These are phyloP conservation scores for Tetranychus truncatus DNA, from an alignment of 2,888 invertebrate species.

Conservation along the genomic window DNA sequence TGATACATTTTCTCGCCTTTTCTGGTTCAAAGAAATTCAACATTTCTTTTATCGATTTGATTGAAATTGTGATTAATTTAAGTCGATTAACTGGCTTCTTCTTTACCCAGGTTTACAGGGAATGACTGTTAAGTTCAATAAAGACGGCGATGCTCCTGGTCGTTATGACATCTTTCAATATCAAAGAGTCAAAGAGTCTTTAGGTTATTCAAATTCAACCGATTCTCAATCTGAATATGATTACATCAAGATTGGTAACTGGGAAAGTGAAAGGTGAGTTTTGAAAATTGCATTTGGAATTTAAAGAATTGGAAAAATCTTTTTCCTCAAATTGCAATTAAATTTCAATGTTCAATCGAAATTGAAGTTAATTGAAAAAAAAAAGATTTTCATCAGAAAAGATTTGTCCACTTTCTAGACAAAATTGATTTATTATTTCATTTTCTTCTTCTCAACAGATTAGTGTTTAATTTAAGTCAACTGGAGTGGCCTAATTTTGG, in stretches of 20 bases:
- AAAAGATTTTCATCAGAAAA: too few species aligned
- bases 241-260: conserved; percentile 42
- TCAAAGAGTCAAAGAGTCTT: conserved; percentile 33
- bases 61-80: not conserved
- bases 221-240: conserved; percentile 35
- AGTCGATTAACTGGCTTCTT: conserved; percentile 9
- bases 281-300: not conserved
- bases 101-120: conserved; percentile 36
- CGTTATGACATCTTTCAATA: conserved; percentile 52
- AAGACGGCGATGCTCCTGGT: conserved; percentile 48
- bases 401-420: not conserved
- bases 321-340: not conserved
- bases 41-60: not conserved
- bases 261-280: conserved; percentile 34
- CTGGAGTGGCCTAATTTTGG: not conserved
- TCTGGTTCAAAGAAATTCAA: not conserved
- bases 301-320: not conserved
- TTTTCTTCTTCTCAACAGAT: not conserved
- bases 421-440: not conserved
- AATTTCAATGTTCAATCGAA: not conserved
- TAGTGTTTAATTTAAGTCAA: conserved; percentile 8
- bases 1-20: not conserved
- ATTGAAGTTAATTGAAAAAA: too few species aligned
- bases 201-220: not conserved
- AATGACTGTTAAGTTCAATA: conserved; percentile 43